These are phyloP conservation scores for Promerops cafer DNA, from an alignment of 2,113 vertebrate species.

Conservation along the genomic window DNA sequence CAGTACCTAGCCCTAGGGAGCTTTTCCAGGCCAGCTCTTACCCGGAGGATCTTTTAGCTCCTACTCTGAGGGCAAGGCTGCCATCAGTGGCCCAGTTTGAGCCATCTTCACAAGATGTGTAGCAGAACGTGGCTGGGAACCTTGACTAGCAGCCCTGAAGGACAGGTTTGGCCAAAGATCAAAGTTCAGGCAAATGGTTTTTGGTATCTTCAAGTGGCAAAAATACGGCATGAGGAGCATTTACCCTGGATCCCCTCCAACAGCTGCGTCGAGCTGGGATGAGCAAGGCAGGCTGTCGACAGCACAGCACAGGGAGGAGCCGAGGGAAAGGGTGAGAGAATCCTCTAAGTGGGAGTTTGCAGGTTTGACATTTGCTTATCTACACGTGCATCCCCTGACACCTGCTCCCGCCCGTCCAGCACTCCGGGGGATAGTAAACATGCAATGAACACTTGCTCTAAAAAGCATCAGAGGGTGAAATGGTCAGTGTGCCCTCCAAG, in stretches of 20 bases:
- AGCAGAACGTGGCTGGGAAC: neutral
- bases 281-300: neutral
- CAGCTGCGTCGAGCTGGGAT: neutral
- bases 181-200: neutral
- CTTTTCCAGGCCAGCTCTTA: neutral
- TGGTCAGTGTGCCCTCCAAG: neutral
- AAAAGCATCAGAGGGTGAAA: neutral
- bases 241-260: neutral
- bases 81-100: neutral
- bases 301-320: neutral
- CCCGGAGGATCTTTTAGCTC: neutral
- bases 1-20: neutral
- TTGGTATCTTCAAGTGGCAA: neutral
- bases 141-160: neutral
- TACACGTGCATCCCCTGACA: rapidly evolving
- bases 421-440: neutral
- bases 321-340: neutral
- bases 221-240: neutral
- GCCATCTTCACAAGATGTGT: neutral
- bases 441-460: neutral
- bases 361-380: neutral
- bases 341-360: neutral
- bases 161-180: neutral
- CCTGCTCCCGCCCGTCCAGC: neutral
- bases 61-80: neutral